Percentiles rank a stretch among this genome's conserved stretches.
Conservation (phyloP, 2,888 invertebrate genomes). For the Athripsodes cinereus region DNA sequence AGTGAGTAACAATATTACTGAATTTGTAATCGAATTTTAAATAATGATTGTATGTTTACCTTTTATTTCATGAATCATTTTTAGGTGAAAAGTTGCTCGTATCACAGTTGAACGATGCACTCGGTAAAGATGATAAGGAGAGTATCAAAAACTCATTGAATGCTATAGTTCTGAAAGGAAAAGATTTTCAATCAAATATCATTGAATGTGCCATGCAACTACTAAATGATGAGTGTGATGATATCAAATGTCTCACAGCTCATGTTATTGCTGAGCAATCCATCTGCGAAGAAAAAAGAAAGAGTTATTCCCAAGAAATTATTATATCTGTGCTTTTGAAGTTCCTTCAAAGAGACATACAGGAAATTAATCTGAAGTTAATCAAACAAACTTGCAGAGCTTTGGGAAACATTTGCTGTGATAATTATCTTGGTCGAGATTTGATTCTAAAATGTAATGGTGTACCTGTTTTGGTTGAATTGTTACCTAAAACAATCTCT, state of each 20-base stretch:
- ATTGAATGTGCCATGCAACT: constrained; percentile 42
- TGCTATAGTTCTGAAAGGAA: constrained; percentile 42
- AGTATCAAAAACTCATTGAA: constrained; percentile 45
- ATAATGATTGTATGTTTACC: too few relatives aligned
- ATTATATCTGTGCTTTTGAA: constrained; percentile 54
- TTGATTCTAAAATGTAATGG: constrained; percentile 40
- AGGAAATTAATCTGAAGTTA: constrained; percentile 44
- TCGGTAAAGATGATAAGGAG: constrained; percentile 17
- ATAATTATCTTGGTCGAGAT: constrained; percentile 67
- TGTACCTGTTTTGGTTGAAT: constrained; percentile 25
- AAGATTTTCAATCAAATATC: constrained; percentile 45
- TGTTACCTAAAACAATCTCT: constrained; percentile 19
- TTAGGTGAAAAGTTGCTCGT: constrained; percentile 11
- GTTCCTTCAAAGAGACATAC: constrained; percentile 37
- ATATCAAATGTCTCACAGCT: constrained; percentile 52
- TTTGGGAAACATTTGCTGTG: constrained; percentile 83
- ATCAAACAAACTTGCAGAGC: constrained; percentile 74
- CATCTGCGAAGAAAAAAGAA: constrained; percentile 70
- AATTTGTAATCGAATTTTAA: too few relatives aligned
- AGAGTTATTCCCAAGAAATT: constrained; percentile 58
- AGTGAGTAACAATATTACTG: too few relatives aligned
- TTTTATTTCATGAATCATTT: not conserved
- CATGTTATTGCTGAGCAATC: constrained; percentile 77
- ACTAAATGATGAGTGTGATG: constrained; percentile 41
- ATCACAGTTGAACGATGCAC: constrained; percentile 7